Evolutionary conservation across 2,888 invertebrate species (phyloP).

Genomic region (Drosophila mimetica): DNA sequence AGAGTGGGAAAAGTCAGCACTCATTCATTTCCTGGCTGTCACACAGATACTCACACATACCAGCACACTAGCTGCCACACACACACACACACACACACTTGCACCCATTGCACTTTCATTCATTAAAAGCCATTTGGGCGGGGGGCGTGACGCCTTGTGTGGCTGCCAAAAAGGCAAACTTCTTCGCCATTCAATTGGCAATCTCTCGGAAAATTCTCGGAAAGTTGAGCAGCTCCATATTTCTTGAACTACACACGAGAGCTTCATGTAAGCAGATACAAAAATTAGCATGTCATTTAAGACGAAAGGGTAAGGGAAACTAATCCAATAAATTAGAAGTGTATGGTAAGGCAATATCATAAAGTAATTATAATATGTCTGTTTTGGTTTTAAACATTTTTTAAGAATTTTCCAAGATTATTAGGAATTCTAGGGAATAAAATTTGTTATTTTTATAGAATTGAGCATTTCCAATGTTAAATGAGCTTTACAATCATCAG

Average conservation of each 20-base stretch:
- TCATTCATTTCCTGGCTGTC: constrained; percentile 8
- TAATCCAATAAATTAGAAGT: not conserved
- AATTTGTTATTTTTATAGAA: too few relatives aligned
- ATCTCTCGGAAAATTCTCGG: constrained; percentile 1
- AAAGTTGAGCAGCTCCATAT: not conserved
- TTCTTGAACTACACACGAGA: not conserved
- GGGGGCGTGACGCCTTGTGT: constrained; percentile 2
- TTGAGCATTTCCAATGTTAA: too few relatives aligned
- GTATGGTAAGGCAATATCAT: not conserved
- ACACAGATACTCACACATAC: not conserved
- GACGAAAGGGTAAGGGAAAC: too few relatives aligned
- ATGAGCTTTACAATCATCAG: too few relatives aligned
- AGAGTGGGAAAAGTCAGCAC: not conserved
- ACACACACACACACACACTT: not conserved
- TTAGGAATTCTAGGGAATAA: too few relatives aligned
- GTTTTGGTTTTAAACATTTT: too few relatives aligned
- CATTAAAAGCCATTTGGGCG: constrained; percentile 6
- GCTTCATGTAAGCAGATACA: not conserved
- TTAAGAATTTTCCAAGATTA: too few relatives aligned
- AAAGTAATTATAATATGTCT: too few relatives aligned
- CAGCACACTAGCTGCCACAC: not conserved
- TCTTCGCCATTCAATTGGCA: not conserved
- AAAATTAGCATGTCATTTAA: not conserved
- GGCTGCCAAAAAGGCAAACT: constrained; percentile 1
- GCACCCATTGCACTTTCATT: constrained; percentile 7